A percentile compares a stretch with the other conserved stretches of the same genome.
Evolutionary conservation across 2,113 vertebrate species (phyloP).

Genomic region (Budorcas taxicolor): DNA sequence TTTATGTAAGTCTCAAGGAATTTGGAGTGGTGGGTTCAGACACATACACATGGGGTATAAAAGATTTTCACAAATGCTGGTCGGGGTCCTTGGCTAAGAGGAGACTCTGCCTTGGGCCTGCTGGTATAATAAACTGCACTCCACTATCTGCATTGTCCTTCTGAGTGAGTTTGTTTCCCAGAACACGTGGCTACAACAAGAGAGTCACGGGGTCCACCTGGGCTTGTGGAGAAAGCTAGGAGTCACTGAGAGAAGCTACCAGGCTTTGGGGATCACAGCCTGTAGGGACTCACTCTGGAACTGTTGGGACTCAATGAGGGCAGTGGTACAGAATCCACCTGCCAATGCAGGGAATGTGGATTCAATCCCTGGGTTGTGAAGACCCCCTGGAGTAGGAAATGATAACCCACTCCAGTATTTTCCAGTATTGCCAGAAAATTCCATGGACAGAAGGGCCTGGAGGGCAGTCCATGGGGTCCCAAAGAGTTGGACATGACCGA

Average conservation of each 20-base stretch:
- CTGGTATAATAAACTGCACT: too few species aligned
- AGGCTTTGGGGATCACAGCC: background rate
- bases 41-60: too few species aligned
- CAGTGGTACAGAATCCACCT: background rate
- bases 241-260: background rate
- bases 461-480: background rate
- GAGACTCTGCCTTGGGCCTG: too few species aligned
- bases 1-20: too few species aligned
- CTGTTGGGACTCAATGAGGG: background rate
- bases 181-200: background rate
- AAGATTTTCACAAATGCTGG: too few species aligned
- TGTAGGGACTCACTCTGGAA: background rate
- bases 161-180: too few species aligned
- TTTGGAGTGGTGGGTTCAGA: too few species aligned
- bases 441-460: background rate
- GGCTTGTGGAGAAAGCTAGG: background rate
- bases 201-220: background rate
- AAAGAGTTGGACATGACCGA: background rate
- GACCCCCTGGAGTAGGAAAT: background rate
- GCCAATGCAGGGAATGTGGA: background rate
- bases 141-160: too few species aligned
- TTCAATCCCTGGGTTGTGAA: background rate
- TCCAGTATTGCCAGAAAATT: background rate
- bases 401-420: background rate
- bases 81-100: too few species aligned